phyloP scores from a whole-genome alignment of 2,113 vertebrate species.

The Nothocercus julius region DNA sequence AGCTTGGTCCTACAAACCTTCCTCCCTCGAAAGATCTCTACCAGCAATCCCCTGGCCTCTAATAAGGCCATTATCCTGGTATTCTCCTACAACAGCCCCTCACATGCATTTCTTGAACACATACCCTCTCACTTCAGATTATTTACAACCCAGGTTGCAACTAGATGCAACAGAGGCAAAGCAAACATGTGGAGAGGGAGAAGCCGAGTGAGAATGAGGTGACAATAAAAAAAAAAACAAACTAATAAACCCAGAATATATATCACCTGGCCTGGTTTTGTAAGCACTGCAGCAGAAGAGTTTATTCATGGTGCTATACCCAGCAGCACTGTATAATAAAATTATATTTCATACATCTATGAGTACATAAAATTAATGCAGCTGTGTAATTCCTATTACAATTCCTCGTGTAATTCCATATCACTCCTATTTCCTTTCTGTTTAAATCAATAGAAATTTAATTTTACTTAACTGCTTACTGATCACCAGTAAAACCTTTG shows the following conservation, averaged over 20 bases:
- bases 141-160: background rate
- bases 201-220: background rate
- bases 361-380: constrained; percentile 63
- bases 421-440: constrained; percentile 2
- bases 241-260: background rate
- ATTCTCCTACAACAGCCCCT: background rate
- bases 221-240: background rate
- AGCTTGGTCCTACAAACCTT: background rate
- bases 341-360: constrained; percentile 20
- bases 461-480: constrained; percentile 45
- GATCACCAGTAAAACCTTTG: constrained; percentile 16
- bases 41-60: background rate
- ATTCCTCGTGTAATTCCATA: constrained; percentile 15
- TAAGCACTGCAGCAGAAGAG: background rate
- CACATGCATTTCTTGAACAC: background rate
- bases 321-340: constrained; percentile 36
- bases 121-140: background rate
- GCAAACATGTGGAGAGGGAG: background rate
- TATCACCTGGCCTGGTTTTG: background rate
- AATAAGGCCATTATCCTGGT: background rate
- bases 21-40: background rate
- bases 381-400: constrained; percentile 51
- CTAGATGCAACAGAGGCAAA: background rate
- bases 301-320: background rate
- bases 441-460: constrained; percentile 62